Evolutionary conservation across 2,797 vertebrate species (phyloP).

Genomic region (Amblyraja radiata): DNA sequence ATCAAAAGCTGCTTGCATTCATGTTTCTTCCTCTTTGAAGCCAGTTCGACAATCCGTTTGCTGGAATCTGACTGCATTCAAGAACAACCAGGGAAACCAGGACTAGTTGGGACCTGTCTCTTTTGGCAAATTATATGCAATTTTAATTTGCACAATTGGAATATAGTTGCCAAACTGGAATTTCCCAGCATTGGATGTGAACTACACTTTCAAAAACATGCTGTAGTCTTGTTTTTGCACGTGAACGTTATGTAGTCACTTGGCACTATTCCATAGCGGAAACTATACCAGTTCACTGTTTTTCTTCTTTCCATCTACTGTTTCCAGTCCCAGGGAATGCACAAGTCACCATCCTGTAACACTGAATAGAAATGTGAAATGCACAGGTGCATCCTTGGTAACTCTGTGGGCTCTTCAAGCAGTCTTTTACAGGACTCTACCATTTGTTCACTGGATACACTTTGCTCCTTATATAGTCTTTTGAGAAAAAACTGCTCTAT

Average conservation of each 20-base stretch:
- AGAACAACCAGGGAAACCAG: not conserved
- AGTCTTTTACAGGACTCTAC: constrained; percentile 76
- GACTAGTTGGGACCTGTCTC: not conserved
- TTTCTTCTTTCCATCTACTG: constrained; percentile 43
- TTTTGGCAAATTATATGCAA: not conserved
- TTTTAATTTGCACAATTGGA: not conserved
- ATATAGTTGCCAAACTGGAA: not conserved
- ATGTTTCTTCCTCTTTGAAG: too few relatives aligned
- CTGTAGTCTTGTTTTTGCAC: constrained; percentile 30
- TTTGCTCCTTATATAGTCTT: constrained; percentile 79
- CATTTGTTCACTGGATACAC: constrained; percentile 79
- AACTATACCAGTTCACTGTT: constrained; percentile 51
- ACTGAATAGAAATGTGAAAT: constrained; percentile 88
- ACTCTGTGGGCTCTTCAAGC: constrained; percentile 58
- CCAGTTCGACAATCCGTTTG: too few relatives aligned
- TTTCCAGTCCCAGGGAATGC: constrained; percentile 94
- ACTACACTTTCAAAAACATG: not conserved
- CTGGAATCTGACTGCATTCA: too few relatives aligned
- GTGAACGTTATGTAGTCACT: constrained; percentile 39
- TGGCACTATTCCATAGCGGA: constrained; percentile 38
- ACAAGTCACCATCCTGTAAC: constrained; percentile 88
- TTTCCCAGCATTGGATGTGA: not conserved
- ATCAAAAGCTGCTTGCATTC: too few relatives aligned
- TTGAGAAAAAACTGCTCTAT: constrained; percentile 64
- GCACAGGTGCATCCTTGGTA: constrained; percentile 75